Evolutionary conservation across 2,888 invertebrate species (phyloP).

Genomic region (Acanthosepion esculentum): DNA sequence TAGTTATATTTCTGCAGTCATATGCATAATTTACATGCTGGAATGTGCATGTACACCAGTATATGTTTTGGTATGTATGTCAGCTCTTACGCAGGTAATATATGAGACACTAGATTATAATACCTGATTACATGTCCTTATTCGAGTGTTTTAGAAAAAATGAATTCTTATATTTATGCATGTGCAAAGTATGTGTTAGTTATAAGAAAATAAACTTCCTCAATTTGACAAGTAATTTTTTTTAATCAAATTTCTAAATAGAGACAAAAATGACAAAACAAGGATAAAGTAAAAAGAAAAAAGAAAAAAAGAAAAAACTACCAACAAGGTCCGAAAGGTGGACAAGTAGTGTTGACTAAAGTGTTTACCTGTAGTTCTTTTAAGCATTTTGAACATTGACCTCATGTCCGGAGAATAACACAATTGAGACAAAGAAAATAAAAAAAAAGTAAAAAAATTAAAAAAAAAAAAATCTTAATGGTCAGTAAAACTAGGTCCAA

Average conservation of each 20-base stretch:
- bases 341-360: not conserved
- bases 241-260: not conserved
- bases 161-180: too few species aligned
- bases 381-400: not conserved
- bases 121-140: too few species aligned
- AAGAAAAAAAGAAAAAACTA: not conserved
- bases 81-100: too few species aligned
- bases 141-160: too few species aligned
- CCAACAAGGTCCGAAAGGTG: not conserved
- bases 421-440: not conserved
- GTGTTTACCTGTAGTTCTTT: not conserved
- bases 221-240: not conserved
- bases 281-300: not conserved
- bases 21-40: too few species aligned
- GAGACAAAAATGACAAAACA: not conserved
- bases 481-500: not conserved
- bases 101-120: too few species aligned
- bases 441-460: not conserved
- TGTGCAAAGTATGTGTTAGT: too few species aligned
- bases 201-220: too few species aligned
- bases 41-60: too few species aligned
- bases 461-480: too few species aligned
- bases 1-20: too few species aligned
- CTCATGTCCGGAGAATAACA: not conserved
- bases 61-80: too few species aligned